Evolutionary conservation across 2,888 invertebrate genomes (phyloP), one percentile per base, ranked within the genome.

Genomic region (Hedya salicella): DNA sequence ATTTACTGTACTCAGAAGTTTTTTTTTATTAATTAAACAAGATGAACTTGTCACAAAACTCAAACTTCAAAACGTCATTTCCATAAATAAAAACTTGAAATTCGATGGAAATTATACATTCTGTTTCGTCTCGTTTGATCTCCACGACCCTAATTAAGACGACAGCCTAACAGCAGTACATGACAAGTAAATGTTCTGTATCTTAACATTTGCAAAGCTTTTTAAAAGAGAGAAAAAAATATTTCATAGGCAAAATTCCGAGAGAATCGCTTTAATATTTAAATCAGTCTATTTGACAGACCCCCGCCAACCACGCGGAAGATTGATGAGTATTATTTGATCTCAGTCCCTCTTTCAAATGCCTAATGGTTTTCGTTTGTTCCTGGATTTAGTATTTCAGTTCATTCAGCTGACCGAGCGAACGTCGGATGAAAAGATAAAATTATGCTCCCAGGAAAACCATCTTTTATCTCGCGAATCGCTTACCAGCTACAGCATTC

Each of bases 241-340:
- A 44, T 48, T 54, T 54, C 19, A n/a, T 16, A 40, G 49, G 17
- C 42, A 16, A 50, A 48, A 16, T n/a, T 16, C 60, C 8, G 60
- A 21, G 36, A 19, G 14, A 14, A 46, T 17, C 46, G 19, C 39
- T 49, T 63, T 63, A 63, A 56, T 63, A 63, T 63, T 63, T 56
- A 63, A 56, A 56, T 56, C 46, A 49, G 48, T 56, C 46, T 50
- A 61, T 56, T 56, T 56, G 48, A 56, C 40, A 56, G 50, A 32
- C 40, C 42, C 40, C 4, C 3, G 62, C 21, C 30, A 17, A 19
- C 36, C 36, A 36, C 32, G 19, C 46, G n/a, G 54, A 63, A 63
- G 63, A 57, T 63, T 57, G 63, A 64, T 52, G 50, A 52, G 9
- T 25, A 36, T 44, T 57, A 44, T 64, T 50, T 64, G 54, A 39